These are phyloP conservation scores for Deroplatys truncata DNA, from an alignment of 2,888 invertebrate genomes.

Conservation along the genomic window DNA sequence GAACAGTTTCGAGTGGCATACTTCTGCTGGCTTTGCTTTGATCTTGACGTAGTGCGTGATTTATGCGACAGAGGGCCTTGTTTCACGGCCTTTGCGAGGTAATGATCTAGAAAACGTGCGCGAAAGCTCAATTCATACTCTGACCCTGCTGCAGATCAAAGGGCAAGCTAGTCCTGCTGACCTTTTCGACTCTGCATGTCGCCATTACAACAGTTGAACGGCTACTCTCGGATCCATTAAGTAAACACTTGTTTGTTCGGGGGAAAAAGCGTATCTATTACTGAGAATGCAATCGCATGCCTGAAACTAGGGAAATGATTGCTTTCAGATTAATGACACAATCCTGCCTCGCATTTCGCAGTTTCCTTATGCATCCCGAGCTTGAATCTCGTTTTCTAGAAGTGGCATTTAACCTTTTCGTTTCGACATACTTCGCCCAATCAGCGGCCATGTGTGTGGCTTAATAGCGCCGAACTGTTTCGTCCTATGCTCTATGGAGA, in stretches of 20 bases:
- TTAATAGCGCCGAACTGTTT: too few species aligned
- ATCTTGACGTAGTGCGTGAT: neutral
- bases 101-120: neutral
- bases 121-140: neutral
- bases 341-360: too few species aligned
- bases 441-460: too few species aligned
- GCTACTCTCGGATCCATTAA: neutral
- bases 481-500: too few species aligned
- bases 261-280: too few species aligned
- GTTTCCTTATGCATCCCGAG: too few species aligned
- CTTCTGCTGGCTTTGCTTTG: neutral
- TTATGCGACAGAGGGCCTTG: neutral
- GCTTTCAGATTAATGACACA: too few species aligned
- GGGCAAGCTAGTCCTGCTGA: neutral
- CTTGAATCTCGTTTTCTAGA: too few species aligned
- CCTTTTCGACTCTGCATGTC: neutral
- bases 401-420: too few species aligned
- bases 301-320: too few species aligned
- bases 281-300: too few species aligned
- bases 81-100: neutral
- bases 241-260: neutral
- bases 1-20: neutral
- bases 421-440: too few species aligned
- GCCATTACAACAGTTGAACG: neutral
- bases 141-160: neutral